Evolutionary conservation across 2,888 invertebrate species (phyloP).

Genomic region (Hydrotaea diabolus): DNA sequence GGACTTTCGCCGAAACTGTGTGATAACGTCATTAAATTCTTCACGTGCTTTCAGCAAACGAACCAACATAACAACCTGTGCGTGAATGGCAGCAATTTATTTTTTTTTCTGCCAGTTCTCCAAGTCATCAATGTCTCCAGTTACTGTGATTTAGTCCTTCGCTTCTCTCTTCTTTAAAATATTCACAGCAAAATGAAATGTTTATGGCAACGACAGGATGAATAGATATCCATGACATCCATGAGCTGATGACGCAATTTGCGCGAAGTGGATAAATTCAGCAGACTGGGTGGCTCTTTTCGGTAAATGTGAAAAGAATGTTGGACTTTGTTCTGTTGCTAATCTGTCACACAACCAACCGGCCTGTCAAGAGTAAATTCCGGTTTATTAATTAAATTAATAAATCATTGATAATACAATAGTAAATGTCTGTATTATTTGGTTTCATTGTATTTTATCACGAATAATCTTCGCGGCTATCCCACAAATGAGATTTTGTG

Average conservation of each 20-base stretch:
- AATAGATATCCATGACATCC: background rate
- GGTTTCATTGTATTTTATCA: too few species aligned
- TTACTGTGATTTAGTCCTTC: background rate
- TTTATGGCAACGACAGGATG: background rate
- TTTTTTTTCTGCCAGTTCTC: too few species aligned
- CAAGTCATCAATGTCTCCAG: slow-evolving; percentile 30
- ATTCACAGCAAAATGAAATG: background rate
- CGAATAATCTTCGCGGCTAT: too few species aligned
- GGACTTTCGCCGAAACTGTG: slow-evolving; percentile 26
- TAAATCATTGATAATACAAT: background rate
- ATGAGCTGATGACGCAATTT: background rate
- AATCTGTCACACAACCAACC: too few species aligned
- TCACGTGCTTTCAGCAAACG: background rate
- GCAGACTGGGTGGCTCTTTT: too few species aligned
- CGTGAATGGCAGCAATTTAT: slow-evolving; percentile 49
- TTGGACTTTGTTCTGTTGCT: too few species aligned
- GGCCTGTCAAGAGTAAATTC: background rate
- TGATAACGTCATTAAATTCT: slow-evolving; percentile 44
- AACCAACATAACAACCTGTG: background rate
- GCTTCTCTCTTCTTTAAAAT: background rate
- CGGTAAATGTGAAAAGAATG: too few species aligned
- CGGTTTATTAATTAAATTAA: background rate
- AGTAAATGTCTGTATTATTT: background rate
- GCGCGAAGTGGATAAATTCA: background rate
- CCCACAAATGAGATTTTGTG: too few species aligned